These are phyloP conservation scores for Amphipyra berbera DNA, from an alignment of 2,888 invertebrate species.

Conservation along the genomic window DNA sequence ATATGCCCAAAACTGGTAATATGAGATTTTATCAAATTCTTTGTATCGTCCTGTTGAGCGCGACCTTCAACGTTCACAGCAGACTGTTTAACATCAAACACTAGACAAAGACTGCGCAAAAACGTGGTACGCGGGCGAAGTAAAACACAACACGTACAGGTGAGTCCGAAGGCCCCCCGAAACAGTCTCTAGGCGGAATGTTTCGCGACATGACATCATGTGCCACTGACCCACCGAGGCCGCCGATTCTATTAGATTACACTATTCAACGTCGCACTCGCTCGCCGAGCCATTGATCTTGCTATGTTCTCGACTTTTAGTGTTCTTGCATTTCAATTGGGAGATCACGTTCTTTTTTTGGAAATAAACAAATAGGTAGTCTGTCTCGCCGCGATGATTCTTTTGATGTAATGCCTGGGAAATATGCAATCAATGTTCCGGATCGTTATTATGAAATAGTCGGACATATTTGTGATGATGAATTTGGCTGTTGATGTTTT, in stretches of 20 bases:
- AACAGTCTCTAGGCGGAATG: conserved; percentile 72
- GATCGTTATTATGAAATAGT: conserved; percentile 23
- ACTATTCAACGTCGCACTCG: conserved; percentile 63
- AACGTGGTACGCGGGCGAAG: conserved; percentile 60
- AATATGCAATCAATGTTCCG: conserved; percentile 41
- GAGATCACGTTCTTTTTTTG: conserved; percentile 50
- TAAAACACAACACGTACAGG: conserved; percentile 57
- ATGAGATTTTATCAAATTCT: conserved; percentile 58
- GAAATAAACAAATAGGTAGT: conserved; percentile 52
- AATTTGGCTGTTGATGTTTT: not conserved
- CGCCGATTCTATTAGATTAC: conserved; percentile 72
- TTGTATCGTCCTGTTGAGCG: conserved; percentile 45
- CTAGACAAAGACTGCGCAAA: conserved; percentile 56
- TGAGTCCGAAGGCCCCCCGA: conserved; percentile 65
- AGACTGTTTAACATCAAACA: conserved; percentile 62
- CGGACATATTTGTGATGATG: conserved; percentile 5
- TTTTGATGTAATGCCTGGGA: conserved; percentile 53
- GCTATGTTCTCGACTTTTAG: conserved; percentile 48
- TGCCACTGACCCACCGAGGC: conserved; percentile 87
- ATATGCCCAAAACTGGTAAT: conserved; percentile 50
- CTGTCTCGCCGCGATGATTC: conserved; percentile 44
- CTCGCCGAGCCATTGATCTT: conserved; percentile 62
- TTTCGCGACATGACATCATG: conserved; percentile 83
- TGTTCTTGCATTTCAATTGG: conserved; percentile 58
- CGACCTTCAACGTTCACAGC: conserved; percentile 52